Evolutionary conservation across 53 echinoderm and acorn worm species (phyloP).

Genomic region (Astropecten irregularis): DNA sequence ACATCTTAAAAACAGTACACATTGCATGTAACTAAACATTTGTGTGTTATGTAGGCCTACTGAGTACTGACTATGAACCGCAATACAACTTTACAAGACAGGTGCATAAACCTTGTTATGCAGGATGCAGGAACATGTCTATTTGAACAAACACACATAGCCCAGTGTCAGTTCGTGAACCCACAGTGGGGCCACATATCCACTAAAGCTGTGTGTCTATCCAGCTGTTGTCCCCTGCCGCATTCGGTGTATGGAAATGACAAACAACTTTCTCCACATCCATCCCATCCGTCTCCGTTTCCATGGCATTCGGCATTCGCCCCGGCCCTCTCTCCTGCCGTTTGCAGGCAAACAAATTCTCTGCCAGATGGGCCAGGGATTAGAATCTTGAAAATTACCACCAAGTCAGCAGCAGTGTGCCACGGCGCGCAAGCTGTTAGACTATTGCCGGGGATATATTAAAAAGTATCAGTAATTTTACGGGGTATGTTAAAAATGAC

Average conservation of each 20-base stretch:
- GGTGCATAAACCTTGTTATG: too few species aligned
- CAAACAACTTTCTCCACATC: neutral
- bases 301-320: neutral
- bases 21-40: too few species aligned
- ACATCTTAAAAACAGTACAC: too few species aligned
- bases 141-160: constrained; percentile 34
- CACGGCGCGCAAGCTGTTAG: constrained; percentile 37
- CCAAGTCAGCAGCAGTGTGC: constrained; percentile 14
- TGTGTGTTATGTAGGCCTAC: too few species aligned
- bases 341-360: neutral
- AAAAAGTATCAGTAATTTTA: constrained; percentile 37
- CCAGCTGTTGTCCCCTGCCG: constrained; percentile 26
- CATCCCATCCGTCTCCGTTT: neutral
- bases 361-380: constrained; percentile 45
- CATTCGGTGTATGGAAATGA: neutral
- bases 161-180: too few species aligned
- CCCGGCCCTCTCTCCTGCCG: neutral
- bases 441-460: constrained; percentile 29
- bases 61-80: too few species aligned
- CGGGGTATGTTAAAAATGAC: constrained; percentile 51
- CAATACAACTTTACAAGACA: too few species aligned
- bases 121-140: too few species aligned
- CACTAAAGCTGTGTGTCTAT: neutral
- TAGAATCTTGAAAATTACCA: constrained; percentile 42
- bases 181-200: too few species aligned